A percentile compares a stretch with the other conserved stretches of the same genome.
phyloP scores from a whole-genome alignment of 2,797 vertebrate genomes.

The Notolepis coatsorum region DNA sequence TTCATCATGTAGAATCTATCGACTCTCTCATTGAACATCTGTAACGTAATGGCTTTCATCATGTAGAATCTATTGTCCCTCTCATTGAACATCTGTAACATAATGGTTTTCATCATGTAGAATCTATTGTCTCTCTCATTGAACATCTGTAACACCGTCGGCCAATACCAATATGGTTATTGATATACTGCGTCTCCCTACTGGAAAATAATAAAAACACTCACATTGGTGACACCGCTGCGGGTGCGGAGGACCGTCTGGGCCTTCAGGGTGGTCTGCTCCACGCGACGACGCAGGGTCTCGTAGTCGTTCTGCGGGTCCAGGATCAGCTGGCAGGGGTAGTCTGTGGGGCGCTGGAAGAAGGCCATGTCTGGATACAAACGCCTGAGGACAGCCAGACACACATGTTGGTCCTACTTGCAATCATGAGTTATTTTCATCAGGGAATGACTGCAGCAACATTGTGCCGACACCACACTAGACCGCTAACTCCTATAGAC shows the following conservation, averaged over 20 bases:
- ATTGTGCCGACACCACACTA: too few relatives aligned
- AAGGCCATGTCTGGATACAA: slow-evolving; percentile 98
- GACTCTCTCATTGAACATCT: too few relatives aligned
- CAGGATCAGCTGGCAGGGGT: slow-evolving; percentile 94
- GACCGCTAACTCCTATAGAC: too few relatives aligned
- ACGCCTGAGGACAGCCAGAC: slow-evolving; percentile 77
- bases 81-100: too few relatives aligned
- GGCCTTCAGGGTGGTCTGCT: slow-evolving; percentile 95
- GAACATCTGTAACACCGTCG: background rate
- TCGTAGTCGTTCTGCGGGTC: slow-evolving; percentile 97
- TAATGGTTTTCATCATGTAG: too few relatives aligned
- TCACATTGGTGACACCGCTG: slow-evolving; percentile 96
- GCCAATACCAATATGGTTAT: background rate
- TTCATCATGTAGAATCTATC: too few relatives aligned
- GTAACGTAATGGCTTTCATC: too few relatives aligned
- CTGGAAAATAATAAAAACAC: slow-evolving; percentile 46
- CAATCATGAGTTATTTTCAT: background rate
- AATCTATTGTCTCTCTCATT: too few relatives aligned
- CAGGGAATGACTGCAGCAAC: too few relatives aligned
- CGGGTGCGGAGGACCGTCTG: slow-evolving; percentile 96
- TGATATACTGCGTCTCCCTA: too few relatives aligned
- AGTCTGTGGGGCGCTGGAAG: slow-evolving; percentile 95
- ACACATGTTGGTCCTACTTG: background rate
- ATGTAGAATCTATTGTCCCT: too few relatives aligned
- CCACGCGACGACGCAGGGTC: slow-evolving; percentile 92